phyloP scores from a whole-genome alignment of 2,888 invertebrate genomes.

The Nemotelus pantherinus region DNA sequence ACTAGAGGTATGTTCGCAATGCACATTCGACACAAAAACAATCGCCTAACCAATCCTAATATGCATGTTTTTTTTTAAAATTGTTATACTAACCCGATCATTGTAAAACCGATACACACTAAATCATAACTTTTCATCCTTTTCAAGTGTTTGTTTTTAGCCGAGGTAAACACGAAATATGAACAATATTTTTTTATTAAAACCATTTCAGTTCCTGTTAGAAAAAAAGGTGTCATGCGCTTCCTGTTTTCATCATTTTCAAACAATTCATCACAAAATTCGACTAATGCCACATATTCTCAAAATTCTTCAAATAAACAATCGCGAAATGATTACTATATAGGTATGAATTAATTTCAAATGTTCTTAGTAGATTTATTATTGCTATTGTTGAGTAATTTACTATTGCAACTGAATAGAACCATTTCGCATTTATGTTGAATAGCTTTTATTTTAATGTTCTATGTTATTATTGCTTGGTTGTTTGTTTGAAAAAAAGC shows the following conservation, averaged over 20 bases:
- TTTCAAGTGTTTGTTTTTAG: not conserved
- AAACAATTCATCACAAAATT: conserved; percentile 57
- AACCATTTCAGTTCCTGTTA: conserved; percentile 57
- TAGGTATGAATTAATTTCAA: conserved; percentile 54
- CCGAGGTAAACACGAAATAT: conserved; percentile 2
- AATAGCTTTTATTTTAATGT: not conserved
- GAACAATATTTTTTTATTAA: conserved; percentile 37
- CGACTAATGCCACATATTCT: conserved; percentile 56
- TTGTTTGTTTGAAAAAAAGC: conserved; percentile 47
- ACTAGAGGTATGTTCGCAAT: conserved; percentile 59
- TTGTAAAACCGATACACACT: not conserved
- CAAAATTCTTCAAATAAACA: conserved; percentile 56
- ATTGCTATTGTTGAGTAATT: not conserved
- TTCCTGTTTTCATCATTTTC: conserved; percentile 57
- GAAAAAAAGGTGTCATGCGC: conserved; percentile 58
- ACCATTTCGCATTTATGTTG: conserved; percentile 35
- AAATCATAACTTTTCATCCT: not conserved
- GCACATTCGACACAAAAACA: not conserved
- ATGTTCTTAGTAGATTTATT: conserved; percentile 39
- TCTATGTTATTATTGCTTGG: conserved; percentile 38
- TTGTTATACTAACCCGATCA: conserved; percentile 1
- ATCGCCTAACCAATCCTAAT: conserved; percentile 29
- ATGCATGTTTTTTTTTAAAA: conserved; percentile 50
- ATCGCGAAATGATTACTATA: conserved; percentile 57
- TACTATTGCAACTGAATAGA: not conserved